Percentiles rank a stretch among this genome's conserved stretches.
These are phyloP conservation scores for Rhynchotus rufescens DNA, from an alignment of 2,797 vertebrate species.

Conservation along the genomic window DNA sequence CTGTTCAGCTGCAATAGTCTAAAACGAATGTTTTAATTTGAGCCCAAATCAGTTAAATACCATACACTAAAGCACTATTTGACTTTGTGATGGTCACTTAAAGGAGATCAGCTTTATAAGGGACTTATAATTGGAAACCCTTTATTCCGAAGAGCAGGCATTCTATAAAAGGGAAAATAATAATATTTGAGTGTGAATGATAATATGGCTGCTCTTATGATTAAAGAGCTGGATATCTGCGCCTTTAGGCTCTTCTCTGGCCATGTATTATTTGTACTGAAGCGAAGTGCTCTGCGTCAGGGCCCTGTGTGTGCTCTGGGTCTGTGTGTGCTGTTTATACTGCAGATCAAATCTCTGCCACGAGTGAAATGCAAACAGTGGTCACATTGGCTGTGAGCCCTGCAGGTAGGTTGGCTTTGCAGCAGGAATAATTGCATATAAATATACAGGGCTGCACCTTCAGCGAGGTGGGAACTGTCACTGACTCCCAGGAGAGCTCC, in stretches of 20 bases:
- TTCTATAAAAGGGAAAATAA: background rate
- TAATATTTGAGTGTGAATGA: background rate
- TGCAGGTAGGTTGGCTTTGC: background rate
- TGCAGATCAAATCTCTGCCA: background rate
- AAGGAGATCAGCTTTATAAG: background rate
- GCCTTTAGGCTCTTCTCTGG: background rate
- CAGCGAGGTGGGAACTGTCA: background rate
- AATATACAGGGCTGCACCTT: background rate
- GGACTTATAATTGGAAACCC: background rate
- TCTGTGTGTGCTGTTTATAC: background rate
- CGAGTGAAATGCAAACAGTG: background rate
- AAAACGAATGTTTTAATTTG: background rate
- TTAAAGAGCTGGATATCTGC: background rate
- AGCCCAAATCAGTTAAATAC: background rate
- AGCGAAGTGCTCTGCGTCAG: background rate
- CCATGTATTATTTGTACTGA: background rate
- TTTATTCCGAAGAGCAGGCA: background rate
- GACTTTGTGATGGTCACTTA: background rate
- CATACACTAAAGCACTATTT: background rate
- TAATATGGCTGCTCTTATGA: background rate
- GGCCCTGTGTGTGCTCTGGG: background rate
- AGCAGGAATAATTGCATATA: background rate
- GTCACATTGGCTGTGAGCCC: fast-evolving
- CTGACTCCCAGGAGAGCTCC: background rate
- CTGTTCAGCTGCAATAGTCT: background rate